Percentiles rank a stretch among this genome's conserved stretches.
These are phyloP conservation scores for Phyllopteryx taeniolatus DNA, from an alignment of 2,113 vertebrate species.

Conservation along the genomic window DNA sequence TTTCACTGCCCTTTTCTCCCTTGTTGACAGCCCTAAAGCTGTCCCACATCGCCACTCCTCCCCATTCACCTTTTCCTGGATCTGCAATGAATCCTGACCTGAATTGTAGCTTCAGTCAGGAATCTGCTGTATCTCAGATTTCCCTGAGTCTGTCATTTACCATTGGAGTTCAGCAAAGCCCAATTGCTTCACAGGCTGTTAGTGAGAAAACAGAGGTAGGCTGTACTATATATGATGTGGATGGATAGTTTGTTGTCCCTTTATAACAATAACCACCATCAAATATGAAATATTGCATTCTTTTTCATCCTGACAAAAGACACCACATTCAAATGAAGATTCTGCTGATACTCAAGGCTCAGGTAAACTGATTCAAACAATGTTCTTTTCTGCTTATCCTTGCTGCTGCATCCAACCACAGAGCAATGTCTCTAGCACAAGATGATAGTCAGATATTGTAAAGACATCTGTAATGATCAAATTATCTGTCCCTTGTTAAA, in stretches of 20 bases:
- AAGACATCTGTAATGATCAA: neutral
- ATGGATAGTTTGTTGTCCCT: neutral
- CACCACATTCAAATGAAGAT: constrained; percentile 38
- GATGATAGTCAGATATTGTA: neutral
- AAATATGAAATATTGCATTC: constrained; percentile 15
- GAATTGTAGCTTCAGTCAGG: constrained; percentile 39
- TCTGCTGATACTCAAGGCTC: constrained; percentile 37
- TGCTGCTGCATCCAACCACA: neutral
- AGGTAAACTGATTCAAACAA: constrained; percentile 51
- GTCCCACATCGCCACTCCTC: constrained; percentile 17
- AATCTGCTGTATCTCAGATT: constrained; percentile 48
- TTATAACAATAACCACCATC: neutral
- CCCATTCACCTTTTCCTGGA: constrained; percentile 27
- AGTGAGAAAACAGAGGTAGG: constrained; percentile 55
- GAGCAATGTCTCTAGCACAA: neutral
- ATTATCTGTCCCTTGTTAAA: neutral
- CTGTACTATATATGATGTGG: neutral
- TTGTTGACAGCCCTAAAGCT: constrained; percentile 57
- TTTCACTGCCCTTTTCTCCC: constrained; percentile 29
- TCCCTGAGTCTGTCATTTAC: constrained; percentile 47
- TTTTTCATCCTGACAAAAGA: constrained; percentile 54
- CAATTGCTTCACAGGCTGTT: neutral
- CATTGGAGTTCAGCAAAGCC: constrained; percentile 22
- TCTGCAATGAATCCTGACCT: neutral
- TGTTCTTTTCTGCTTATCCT: neutral